Base-by-base conservation (phyloP, 2,113 vertebrate genomes). In the Prunella himalayana region DNA sequence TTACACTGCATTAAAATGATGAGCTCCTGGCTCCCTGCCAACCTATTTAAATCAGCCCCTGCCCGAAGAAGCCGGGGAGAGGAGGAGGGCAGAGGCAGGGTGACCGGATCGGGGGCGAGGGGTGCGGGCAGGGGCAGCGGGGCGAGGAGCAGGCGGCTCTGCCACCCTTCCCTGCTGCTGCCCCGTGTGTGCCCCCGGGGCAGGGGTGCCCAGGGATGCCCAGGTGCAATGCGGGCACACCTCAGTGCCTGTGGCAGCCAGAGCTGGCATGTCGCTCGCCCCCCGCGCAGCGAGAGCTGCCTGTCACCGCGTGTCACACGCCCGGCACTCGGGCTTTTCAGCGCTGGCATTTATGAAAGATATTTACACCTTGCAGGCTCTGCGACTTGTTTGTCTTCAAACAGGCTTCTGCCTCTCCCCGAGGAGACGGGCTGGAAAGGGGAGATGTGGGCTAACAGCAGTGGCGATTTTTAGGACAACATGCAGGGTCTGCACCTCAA, bases 1-100 rank as follows among this genome's bases (percentile, higher is more conserved):
- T 99, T 98, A 98, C 98, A 98, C 98, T 98, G 98, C 98, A 98
- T 98, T 98, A 98, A 98, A 98, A 98, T 98, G 97, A 97, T 99
- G 98, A 99, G 98, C 98, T 98, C 96, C 97, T 99, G 99, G 99
- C 98, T 98, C 95, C 84, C 82, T 80, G 98, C 99, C 99, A 99
- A 96, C 97, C 98, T 97, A 98, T 99, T 99, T 99, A 98, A 98
- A 99, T 99, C 98, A 97, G 97, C 95, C 97, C 97, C 93, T 92
- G 92, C 94, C 94, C 88, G 2, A 91, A 88, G 92, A 98, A 98
- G 98, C 96, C 64, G 91, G 98, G 98, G 98, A 98, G 98, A 98
- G 98, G 98, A 97, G 92, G 70, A 81, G 72, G 98, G 73, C 23
- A n/a, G 70, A 22, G 98, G 97, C 96, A 92, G 97, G 71, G 71